Evolutionary conservation across 2,888 invertebrate species (phyloP), one percentile per base, ranked within the genome.

Genomic region (Eueremaeus valkanovi): DNA sequence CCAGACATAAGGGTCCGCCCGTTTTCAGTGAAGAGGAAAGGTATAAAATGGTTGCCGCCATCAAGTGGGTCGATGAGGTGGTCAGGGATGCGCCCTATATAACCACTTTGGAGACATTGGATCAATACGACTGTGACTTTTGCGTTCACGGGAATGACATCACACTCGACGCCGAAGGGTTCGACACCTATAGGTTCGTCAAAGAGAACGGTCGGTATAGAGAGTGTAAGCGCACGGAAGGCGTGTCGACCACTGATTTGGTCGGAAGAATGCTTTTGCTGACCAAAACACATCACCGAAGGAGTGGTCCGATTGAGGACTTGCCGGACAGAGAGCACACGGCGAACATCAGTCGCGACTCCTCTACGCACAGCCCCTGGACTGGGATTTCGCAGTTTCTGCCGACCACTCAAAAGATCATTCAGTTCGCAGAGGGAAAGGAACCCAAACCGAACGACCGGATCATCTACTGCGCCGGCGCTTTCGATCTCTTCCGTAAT

Each of bases 11-110:
- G 85, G 98, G 98, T 0, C 98, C 97, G 0, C 98, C 99, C 0
- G 98, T 99, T 1, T 99, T 97, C 82, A 96, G 81, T 77, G 84
- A 87, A 80, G 78, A 85, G 76, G 87, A 87, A 78, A 80, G 90
- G 78, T 90, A 90, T 84, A 95, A 95, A 87, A 98, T 99, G 97
- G 96, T 99, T 18, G 88, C 90, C 79, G 97, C 95, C 66, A 98
- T 99, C 80, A 99, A 99, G 85, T 99, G 99, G 99, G 99, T 99
- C 9, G 98, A 99, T 84, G 96, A 98, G 85, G 97, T 99, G 63
- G 93, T 99, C 3, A 94, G 97, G 85, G 93, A 91, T 79, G 98
- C 96, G 24, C 99, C 99, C 3, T 99, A 99, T 85, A 93, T 96
- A 42, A 99, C 99, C 36, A 95, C 94, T 18, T 85, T 99, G 78